Base-by-base conservation (phyloP, 30 jellyfish, hydroid and myxozoan genomes). In the Aurelia aurita complex sp. Pacific region DNA sequence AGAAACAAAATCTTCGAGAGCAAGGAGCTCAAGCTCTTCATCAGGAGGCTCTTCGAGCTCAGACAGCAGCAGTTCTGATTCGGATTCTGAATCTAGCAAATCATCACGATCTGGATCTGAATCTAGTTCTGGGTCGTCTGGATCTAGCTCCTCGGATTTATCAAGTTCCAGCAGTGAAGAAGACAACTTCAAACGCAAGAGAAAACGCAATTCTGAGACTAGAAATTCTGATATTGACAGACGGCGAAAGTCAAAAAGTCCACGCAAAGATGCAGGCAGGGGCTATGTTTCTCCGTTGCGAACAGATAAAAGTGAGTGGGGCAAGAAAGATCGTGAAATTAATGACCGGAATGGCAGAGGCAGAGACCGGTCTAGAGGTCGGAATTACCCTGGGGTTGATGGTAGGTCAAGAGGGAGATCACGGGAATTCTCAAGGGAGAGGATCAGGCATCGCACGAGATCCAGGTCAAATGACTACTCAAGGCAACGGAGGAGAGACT, bases 131-230 rank as follows among this genome's bases (percentile, higher is more conserved):
- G 85, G 17, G 12, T 70, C 85, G 23, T 69, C 85, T 15, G 73
- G 35, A 23, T 67, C 83, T 50, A 55, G 85, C 42, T 36, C 77
- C 15, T 71, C 92, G 1, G 92, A 83, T 34, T 83, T 86, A 4
- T 85, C 64, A 3, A 76, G 94, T 35, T 69, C 86, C 1, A 85
- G 83, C 57, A 85, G 88, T 55, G 94, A 64, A 64, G 94, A 85
- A 46, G 88, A 67, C 0, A 85, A 74, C 55, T 74, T 74, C 83
- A 76, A 76, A 64, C 80, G 94, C 14, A 52, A 78, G 50, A 70
- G 67, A 76, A 66, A 75, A 54, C 82, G 88, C 23, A 55, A 17
- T 68, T 76, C 88, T 4, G 94, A 76, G 18, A 0, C 59, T 32
- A 74, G 15, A 13, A 57, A 34, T 36, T 29, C 52, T 35, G 36